phyloP scores from a whole-genome alignment of 2,797 vertebrate genomes.

The Emys orbicularis region DNA sequence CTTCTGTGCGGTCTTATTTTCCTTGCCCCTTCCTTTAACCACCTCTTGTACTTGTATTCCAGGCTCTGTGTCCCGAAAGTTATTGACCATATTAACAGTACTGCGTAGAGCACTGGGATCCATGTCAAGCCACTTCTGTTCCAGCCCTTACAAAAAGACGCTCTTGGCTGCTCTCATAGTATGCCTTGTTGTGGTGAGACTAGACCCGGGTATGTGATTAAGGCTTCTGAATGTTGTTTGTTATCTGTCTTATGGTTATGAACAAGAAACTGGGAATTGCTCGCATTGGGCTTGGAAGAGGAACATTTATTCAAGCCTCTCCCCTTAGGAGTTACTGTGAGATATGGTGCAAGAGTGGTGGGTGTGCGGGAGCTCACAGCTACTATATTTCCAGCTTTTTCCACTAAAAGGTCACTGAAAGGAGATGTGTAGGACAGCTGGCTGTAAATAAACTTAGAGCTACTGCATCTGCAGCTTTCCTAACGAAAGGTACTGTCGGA shows the following conservation, averaged over 20 bases:
- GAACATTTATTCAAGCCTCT: background rate
- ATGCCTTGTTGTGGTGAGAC: constrained; percentile 89
- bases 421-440: background rate
- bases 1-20: background rate
- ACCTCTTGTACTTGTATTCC: constrained; percentile 38
- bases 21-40: background rate
- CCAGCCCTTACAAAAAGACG: constrained; percentile 82
- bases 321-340: background rate
- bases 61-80: constrained; percentile 83
- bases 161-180: constrained; percentile 86
- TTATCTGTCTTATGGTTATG: background rate
- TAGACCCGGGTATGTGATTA: constrained; percentile 89
- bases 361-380: background rate
- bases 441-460: background rate
- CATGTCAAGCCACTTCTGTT: constrained; percentile 73
- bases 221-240: background rate
- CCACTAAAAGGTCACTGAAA: background rate
- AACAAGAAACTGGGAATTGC: background rate
- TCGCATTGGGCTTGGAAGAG: background rate
- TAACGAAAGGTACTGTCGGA: background rate
- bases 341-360: background rate
- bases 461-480: background rate
- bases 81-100: constrained; percentile 79
- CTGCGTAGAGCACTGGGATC: constrained; percentile 81
- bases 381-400: background rate